These are phyloP conservation scores for Typhlichthys subterraneus DNA, from an alignment of 2,797 vertebrate genomes.

Conservation along the genomic window DNA sequence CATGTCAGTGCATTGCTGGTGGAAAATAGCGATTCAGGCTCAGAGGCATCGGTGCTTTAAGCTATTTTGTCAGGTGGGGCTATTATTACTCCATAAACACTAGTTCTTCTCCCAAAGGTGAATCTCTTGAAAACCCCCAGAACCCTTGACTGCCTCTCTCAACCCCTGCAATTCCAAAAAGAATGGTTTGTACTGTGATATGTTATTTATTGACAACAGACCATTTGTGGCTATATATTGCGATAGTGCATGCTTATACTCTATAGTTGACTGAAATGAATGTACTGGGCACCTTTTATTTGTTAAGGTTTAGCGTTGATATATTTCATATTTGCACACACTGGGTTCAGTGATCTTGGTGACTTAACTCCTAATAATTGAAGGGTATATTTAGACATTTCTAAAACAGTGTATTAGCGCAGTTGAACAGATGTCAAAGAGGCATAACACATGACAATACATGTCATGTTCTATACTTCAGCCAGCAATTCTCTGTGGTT, in stretches of 20 bases:
- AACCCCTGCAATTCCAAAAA: background rate
- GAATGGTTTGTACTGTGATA: slow-evolving; percentile 1
- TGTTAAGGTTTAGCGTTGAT: background rate
- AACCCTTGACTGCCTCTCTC: slow-evolving; percentile 5
- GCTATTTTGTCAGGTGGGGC: slow-evolving; percentile 35
- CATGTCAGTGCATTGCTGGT: background rate
- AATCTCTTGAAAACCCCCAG: slow-evolving; percentile 13
- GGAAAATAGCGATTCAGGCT: background rate
- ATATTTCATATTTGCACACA: slow-evolving; percentile 2
- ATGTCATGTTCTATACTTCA: slow-evolving; percentile 43
- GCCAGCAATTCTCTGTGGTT: slow-evolving; percentile 27
- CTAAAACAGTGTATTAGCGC: slow-evolving; percentile 22
- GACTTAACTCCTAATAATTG: slow-evolving; percentile 36
- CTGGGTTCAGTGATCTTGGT: slow-evolving; percentile 5
- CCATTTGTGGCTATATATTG: slow-evolving; percentile 1
- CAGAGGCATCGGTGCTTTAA: slow-evolving; percentile 4
- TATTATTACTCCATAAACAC: slow-evolving; percentile 7
- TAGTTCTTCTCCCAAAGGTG: background rate
- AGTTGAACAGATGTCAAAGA: slow-evolving; percentile 35
- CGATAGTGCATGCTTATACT: background rate
- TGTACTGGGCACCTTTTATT: background rate
- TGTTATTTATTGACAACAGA: background rate
- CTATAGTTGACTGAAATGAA: background rate
- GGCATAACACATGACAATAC: slow-evolving; percentile 56
- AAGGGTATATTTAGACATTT: slow-evolving; percentile 13